These are phyloP conservation scores for Altica lythri DNA, from an alignment of 2,888 invertebrate species.

Conservation along the genomic window DNA sequence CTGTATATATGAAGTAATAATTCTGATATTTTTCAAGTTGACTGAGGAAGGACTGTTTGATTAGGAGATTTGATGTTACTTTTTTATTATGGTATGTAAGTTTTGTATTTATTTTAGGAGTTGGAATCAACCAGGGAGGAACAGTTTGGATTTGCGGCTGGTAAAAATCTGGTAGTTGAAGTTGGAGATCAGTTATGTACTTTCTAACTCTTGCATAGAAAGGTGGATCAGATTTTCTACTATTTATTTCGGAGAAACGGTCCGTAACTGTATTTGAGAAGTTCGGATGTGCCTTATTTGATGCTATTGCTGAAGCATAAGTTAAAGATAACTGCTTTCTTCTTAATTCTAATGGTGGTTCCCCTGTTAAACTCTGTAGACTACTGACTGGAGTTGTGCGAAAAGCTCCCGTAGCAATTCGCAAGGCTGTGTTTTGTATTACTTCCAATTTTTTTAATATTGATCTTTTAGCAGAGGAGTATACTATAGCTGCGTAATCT, in stretches of 20 bases:
- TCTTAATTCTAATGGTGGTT: background rate
- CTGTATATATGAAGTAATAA: background rate
- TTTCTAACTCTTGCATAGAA: background rate
- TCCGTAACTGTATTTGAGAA: background rate
- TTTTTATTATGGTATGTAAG: background rate
- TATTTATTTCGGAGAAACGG: background rate
- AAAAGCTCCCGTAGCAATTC: no score
- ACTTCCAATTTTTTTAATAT: no score
- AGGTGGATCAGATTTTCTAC: background rate
- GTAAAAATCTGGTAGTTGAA: background rate
- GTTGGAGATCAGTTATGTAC: background rate
- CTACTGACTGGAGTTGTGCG: background rate
- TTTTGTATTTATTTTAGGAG: background rate
- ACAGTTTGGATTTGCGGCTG: background rate
- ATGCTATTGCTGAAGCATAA: background rate
- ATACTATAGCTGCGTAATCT: conserved; percentile 10
- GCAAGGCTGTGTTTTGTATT: no score
- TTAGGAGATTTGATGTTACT: background rate
- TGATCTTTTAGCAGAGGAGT: conserved; percentile 8
- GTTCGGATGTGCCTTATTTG: no score
- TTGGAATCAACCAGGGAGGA: background rate
- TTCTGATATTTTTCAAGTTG: background rate
- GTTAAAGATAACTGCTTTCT: background rate
- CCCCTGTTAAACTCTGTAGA: background rate
- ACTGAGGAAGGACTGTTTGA: background rate